Conservation (phyloP, 1,140 invertebrate species). For the Rhagoletis pomonella region DNA sequence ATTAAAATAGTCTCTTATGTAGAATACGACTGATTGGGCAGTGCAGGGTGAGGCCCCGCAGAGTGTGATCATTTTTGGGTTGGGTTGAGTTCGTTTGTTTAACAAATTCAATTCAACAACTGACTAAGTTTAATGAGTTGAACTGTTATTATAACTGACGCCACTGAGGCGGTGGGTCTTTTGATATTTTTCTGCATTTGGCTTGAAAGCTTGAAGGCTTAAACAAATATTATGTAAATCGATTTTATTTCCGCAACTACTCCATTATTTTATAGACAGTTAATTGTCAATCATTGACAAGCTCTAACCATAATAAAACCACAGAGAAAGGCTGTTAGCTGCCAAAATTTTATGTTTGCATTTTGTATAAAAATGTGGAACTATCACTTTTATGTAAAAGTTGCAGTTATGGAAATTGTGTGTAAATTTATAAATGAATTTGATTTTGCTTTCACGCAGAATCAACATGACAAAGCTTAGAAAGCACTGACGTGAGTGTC, state of each 20-base stretch:
- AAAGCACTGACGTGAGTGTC: slow-evolving; percentile 16
- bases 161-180: not conserved
- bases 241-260: not conserved
- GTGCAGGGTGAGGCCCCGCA: not conserved
- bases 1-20: no score
- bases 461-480: slow-evolving; percentile 10
- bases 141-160: slow-evolving; percentile 12
- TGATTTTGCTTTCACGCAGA: slow-evolving; percentile 40
- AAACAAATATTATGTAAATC: slow-evolving; percentile 16
- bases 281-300: not conserved
- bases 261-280: not conserved
- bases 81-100: not conserved
- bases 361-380: not conserved
- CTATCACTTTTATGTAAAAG: slow-evolving; percentile 5
- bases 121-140: slow-evolving; percentile 1
- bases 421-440: not conserved
- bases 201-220: not conserved
- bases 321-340: not conserved
- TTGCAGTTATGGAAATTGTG: not conserved
- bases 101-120: not conserved
- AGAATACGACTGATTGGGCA: no score
- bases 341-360: not conserved
- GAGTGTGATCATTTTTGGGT: slow-evolving; percentile 9
- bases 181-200: slow-evolving; percentile 4
- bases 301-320: not conserved